phyloP scores from a whole-genome alignment of 2,113 vertebrate species.

The Solea senegalensis region DNA sequence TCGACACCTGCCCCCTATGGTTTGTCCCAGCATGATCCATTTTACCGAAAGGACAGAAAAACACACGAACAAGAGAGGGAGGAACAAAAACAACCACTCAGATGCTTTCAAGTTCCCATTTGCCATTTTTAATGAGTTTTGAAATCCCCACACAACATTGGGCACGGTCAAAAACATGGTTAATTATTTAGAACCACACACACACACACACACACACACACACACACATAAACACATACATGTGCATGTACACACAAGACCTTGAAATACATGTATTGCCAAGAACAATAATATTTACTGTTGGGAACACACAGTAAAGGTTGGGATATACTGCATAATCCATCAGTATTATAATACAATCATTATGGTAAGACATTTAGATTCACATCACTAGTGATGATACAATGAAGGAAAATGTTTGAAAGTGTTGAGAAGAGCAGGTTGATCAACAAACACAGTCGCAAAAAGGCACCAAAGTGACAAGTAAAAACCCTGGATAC shows the following conservation, averaged over 20 bases:
- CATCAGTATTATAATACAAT: constrained; percentile 17
- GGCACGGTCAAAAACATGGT: constrained; percentile 37
- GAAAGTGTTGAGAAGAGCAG: neutral
- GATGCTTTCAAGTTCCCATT: constrained; percentile 27
- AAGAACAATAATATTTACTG: constrained; percentile 15
- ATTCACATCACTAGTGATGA: constrained; percentile 11
- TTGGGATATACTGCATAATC: neutral
- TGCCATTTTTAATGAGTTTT: constrained; percentile 47
- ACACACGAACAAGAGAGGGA: neutral
- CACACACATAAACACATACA: constrained; percentile 10
- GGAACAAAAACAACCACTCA: constrained; percentile 23
- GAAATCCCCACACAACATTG: constrained; percentile 16
- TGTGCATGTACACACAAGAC: constrained; percentile 7
- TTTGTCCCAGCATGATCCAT: constrained; percentile 26
- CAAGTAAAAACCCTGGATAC: constrained; percentile 30
- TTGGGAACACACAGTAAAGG: constrained; percentile 16
- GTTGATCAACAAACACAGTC: constrained; percentile 19
- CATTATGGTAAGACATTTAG: constrained; percentile 1
- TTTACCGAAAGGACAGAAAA: constrained; percentile 29
- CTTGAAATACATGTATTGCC: constrained; percentile 15
- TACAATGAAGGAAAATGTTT: neutral
- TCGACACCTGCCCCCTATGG: constrained; percentile 22
- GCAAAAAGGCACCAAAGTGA: constrained; percentile 65
- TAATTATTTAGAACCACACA: constrained; percentile 22
- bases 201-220: constrained; percentile 9